Base-by-base conservation (phyloP, 1,140 invertebrate genomes). In the Thaumatotibia leucotreta region DNA sequence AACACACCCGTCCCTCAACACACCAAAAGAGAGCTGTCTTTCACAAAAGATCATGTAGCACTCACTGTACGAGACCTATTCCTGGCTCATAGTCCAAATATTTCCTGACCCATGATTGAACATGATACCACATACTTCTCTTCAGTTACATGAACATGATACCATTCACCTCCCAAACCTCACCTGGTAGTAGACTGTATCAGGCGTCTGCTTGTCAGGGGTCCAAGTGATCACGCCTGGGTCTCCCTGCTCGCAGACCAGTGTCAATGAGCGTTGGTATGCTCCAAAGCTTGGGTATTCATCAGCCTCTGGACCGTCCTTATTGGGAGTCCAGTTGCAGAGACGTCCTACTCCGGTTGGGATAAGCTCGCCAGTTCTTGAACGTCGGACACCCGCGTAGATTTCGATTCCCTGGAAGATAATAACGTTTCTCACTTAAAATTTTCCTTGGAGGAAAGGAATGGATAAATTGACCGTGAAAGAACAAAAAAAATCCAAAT, bases 111-210 rank as follows among this genome's bases (percentile, higher is more conserved):
- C 2, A 39, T 14, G 14, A 39, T n/a, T 39, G 35, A 5, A 39
- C 4, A 11, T 39, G 14, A 39, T 2, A 14, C 10, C 11, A n/a
- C n/a, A 35, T 35, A 8, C 4, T 14, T 4, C 35, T n/a, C n/a
- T 4, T 9, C 3, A n/a, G n/a, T n/a, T n/a, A n/a, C n/a, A 39
- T 39, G 35, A 39, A 39, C 35, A 39, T 39, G 35, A 14, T 14
- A 39, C 35, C 35, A 11, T 11, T 3, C 39, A 45, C n/a, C 67
- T 67, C 14, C 49, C 4, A 50, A 14, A 24, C 2, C n/a, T 68
- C 69, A 97, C 96, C 92, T 98, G 97, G 90, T 98, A 98, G 85
- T 98, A 98, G 29, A 98, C 96, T 20, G 95, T 96, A 82, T 98
- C 96, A 0, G 97, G 97, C 1, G 97, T 98, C 68, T 96, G 93